Evolutionary conservation across 2,113 vertebrate species (phyloP).

Genomic region (Cynocephalus volans): DNA sequence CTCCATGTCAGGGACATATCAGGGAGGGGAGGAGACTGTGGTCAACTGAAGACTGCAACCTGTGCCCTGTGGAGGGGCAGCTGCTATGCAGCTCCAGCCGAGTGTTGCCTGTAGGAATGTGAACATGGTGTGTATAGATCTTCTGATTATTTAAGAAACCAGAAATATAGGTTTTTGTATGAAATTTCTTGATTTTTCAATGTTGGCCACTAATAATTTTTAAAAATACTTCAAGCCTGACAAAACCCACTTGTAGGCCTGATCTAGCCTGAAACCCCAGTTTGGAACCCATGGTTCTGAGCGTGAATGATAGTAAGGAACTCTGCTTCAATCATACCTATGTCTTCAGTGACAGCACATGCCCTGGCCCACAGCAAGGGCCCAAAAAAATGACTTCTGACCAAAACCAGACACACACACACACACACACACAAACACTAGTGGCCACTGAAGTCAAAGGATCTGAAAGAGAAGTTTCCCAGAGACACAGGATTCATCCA

Average conservation of each 20-base stretch:
- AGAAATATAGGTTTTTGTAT: not conserved
- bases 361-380: not conserved
- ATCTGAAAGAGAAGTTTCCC: not conserved
- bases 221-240: not conserved
- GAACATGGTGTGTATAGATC: not conserved
- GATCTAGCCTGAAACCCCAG: not conserved
- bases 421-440: no score
- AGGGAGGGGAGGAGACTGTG: not conserved
- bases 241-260: not conserved
- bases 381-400: not conserved
- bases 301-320: not conserved
- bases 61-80: not conserved
- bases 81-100: not conserved
- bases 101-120: not conserved
- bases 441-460: not conserved
- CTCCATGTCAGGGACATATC: not conserved
- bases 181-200: constrained; percentile 43
- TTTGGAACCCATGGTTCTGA: not conserved
- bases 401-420: not conserved
- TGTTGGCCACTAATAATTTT: not conserved
- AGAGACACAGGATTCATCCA: not conserved
- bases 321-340: not conserved
- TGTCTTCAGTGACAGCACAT: not conserved
- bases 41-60: not conserved
- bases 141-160: not conserved